Conservation (phyloP, 2,113 vertebrate species). For the Calidris pugnax region DNA sequence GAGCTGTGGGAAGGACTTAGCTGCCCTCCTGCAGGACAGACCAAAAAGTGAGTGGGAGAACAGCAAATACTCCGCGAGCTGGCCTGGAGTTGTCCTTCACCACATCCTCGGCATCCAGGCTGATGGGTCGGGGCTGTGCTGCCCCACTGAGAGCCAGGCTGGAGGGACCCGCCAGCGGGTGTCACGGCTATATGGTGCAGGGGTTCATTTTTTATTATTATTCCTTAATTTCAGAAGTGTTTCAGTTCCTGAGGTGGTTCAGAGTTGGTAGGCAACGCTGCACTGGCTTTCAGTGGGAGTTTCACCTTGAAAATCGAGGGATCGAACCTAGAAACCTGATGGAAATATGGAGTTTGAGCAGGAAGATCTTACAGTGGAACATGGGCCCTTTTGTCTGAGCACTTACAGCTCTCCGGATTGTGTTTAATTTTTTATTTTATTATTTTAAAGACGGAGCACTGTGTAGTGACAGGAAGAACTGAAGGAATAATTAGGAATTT, state of each 20-base stretch:
- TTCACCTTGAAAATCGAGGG: not conserved
- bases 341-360: not conserved
- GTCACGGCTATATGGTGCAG: not conserved
- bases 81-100: not conserved
- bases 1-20: not conserved
- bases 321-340: not conserved
- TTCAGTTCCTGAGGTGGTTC: not conserved
- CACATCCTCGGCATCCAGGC: not conserved
- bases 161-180: not conserved
- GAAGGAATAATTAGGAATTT: not conserved
- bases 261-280: not conserved
- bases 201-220: not conserved
- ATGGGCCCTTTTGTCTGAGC: not conserved
- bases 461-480: not conserved
- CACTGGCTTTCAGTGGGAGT: not conserved
- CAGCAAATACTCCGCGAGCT: not conserved
- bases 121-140: accelerated
- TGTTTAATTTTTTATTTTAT: not conserved
- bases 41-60: not conserved
- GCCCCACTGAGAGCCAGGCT: not conserved
- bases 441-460: not conserved
- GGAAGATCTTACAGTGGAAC: not conserved
- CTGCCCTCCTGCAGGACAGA: accelerated
- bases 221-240: not conserved
- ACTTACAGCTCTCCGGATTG: not conserved